Percentiles rank a stretch among this genome's conserved stretches.
These are phyloP conservation scores for Propithecus perrieri DNA, from an alignment of 2,797 vertebrate genomes.

Conservation along the genomic window DNA sequence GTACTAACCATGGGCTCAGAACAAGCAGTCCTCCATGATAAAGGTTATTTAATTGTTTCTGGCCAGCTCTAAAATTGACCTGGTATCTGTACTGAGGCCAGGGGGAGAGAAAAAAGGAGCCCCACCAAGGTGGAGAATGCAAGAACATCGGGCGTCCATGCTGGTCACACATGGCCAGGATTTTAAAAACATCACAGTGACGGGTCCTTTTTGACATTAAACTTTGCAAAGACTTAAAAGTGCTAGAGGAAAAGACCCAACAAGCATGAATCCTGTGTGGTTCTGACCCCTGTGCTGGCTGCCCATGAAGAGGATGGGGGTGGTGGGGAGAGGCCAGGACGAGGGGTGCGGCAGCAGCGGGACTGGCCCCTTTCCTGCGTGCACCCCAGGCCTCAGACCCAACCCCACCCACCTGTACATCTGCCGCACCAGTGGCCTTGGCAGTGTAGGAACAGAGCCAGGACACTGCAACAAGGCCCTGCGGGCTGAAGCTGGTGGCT, in stretches of 20 bases:
- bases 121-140: accelerated
- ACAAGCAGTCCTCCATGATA: no score
- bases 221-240: not conserved
- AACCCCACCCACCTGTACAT: accelerated
- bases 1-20: accelerated
- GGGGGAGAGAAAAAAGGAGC: not conserved
- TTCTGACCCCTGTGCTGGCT: accelerated
- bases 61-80: not conserved
- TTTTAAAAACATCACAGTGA: accelerated
- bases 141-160: accelerated
- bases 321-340: accelerated
- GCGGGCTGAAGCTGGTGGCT: accelerated
- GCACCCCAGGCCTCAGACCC: accelerated
- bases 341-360: no score
- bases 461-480: not conserved
- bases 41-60: not conserved
- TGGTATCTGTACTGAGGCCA: accelerated
- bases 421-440: accelerated
- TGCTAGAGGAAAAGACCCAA: not conserved
- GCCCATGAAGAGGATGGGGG: accelerated
- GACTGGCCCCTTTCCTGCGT: not conserved
- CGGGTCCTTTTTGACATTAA: not conserved
- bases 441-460: accelerated
- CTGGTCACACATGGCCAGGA: not conserved
- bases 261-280: accelerated